Evolutionary conservation across 37 sponge, comb jelly and placozoan species (phyloP).

Genomic region (Geodia barretti): DNA sequence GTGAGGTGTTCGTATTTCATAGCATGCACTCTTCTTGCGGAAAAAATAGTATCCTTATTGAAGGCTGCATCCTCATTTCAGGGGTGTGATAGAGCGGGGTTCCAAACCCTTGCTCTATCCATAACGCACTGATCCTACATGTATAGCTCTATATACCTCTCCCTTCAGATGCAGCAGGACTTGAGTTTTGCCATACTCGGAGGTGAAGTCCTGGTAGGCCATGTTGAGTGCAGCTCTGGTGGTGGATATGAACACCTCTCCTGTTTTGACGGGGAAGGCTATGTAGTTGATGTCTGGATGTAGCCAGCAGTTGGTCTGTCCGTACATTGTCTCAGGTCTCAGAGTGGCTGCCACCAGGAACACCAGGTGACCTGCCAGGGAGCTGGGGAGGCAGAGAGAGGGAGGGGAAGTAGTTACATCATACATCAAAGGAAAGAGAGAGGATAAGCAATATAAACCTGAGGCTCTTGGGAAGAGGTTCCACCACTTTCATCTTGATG

Average conservation of each 20-base stretch:
- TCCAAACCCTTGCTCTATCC: too few relatives aligned
- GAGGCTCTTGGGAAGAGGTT: constrained; percentile 83
- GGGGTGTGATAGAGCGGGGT: too few relatives aligned
- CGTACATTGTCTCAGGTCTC: constrained; percentile 99
- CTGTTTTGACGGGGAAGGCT: constrained; percentile 66
- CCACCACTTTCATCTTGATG: constrained; percentile 89
- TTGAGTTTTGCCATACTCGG: constrained; percentile 78
- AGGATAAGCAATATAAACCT: constrained; percentile 16
- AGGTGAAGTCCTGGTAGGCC: constrained; percentile 93
- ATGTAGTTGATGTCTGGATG: constrained; percentile 89
- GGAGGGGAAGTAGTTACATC: neutral
- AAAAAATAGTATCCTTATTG: too few relatives aligned
- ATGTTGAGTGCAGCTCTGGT: constrained; percentile 89
- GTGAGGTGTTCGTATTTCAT: too few relatives aligned
- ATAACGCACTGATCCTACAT: too few relatives aligned
- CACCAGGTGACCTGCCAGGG: constrained; percentile 69
- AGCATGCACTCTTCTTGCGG: too few relatives aligned
- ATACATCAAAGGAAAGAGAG: too few relatives aligned
- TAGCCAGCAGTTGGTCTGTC: constrained; percentile 99
- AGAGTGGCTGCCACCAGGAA: constrained; percentile 97
- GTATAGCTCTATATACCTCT: too few relatives aligned
- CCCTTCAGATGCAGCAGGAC: constrained; percentile 75
- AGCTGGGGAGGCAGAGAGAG: constrained; percentile 12
- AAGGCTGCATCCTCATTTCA: too few relatives aligned
- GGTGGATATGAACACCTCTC: constrained; percentile 88